phyloP scores from a whole-genome alignment of 2,888 invertebrate species.

The Scaptomyza cyrtandrae region DNA sequence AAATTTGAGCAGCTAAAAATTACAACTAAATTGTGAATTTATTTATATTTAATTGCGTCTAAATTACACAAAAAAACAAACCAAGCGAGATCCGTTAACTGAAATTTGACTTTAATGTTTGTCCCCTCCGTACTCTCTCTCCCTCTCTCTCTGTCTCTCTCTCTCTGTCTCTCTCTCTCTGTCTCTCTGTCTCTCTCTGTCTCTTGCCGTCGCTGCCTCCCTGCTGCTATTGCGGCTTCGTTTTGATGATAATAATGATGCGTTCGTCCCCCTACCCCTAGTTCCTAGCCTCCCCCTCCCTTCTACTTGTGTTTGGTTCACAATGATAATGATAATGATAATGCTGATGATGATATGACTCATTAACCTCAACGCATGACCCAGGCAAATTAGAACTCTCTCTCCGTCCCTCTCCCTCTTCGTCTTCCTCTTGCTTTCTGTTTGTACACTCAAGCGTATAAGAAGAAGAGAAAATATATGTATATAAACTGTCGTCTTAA shows the following conservation, averaged over 20 bases:
- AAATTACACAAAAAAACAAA: constrained; percentile 66
- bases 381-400: constrained; percentile 76
- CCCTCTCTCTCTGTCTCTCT: background rate
- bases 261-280: background rate
- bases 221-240: constrained; percentile 38
- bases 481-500: constrained; percentile 44
- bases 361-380: constrained; percentile 79
- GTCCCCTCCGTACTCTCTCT: constrained; percentile 17
- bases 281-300: background rate
- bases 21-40: constrained; percentile 76
- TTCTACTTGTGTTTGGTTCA: background rate
- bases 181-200: background rate
- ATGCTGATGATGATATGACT: constrained; percentile 78
- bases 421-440: background rate
- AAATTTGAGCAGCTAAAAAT: constrained; percentile 55
- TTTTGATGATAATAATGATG: constrained; percentile 62
- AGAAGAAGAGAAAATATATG: constrained; percentile 21
- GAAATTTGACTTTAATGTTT: constrained; percentile 56
- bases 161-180: background rate
- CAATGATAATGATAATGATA: constrained; percentile 43
- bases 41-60: constrained; percentile 78
- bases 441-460: constrained; percentile 38
- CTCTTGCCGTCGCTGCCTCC: background rate
- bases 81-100: constrained; percentile 21
- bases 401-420: background rate